A percentile compares a stretch with the other conserved stretches of the same genome.
Conservation (phyloP, 1,140 invertebrate genomes). For the Lordiphosa mommai region DNA sequence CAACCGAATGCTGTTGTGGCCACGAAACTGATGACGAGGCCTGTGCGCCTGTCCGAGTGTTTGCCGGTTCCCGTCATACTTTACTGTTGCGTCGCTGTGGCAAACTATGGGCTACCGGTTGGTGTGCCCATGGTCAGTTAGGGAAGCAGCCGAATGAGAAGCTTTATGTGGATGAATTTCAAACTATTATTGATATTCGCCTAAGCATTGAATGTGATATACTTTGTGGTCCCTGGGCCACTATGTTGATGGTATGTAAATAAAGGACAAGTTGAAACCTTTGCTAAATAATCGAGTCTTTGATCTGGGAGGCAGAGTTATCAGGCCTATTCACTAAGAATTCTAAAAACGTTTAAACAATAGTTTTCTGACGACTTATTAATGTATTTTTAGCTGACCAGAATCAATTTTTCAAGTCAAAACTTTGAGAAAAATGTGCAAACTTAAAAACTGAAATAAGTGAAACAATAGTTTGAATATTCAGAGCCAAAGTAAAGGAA, state of each 20-base stretch:
- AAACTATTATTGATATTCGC: slow-evolving; percentile 13
- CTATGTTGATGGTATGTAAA: slow-evolving; percentile 16
- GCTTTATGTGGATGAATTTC: slow-evolving; percentile 47
- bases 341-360: too few species aligned
- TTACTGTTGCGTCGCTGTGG: slow-evolving; percentile 83
- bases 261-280: background rate
- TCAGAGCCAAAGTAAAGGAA: too few species aligned
- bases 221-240: slow-evolving; percentile 70
- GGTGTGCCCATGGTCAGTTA: slow-evolving; percentile 88
- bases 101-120: slow-evolving; percentile 85
- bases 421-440: too few species aligned
- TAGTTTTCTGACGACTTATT: too few species aligned
- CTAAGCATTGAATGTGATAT: slow-evolving; percentile 12
- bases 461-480: too few species aligned
- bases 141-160: slow-evolving; percentile 65
- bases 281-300: background rate
- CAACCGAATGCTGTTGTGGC: slow-evolving; percentile 77
- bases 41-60: slow-evolving; percentile 81
- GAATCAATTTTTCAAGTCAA: too few species aligned
- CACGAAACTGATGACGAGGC: slow-evolving; percentile 44
- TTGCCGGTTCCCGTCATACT: slow-evolving; percentile 86
- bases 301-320: too few species aligned
- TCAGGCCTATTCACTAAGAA: too few species aligned
- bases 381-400: too few species aligned
- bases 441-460: too few species aligned